Conservation (phyloP, 2,888 invertebrate genomes). For the Thereva nobilitata region DNA sequence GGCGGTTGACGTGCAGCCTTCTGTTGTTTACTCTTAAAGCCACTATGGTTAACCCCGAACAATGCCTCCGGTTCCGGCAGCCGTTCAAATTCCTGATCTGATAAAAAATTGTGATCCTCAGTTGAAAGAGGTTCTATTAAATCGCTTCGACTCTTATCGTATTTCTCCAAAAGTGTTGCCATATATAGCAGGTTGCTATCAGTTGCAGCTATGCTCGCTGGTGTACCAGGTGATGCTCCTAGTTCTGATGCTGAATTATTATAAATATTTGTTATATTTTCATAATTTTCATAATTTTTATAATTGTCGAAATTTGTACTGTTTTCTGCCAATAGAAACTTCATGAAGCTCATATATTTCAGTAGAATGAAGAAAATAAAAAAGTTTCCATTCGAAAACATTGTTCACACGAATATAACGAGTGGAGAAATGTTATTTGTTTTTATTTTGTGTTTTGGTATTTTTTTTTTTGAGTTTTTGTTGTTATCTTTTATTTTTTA, state of each 20-base stretch:
- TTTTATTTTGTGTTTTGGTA: no score
- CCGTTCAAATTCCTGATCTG: neutral
- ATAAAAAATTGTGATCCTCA: no score
- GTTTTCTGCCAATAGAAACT: constrained; percentile 45
- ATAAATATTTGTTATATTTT: constrained; percentile 15
- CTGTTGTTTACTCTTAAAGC: constrained; percentile 10
- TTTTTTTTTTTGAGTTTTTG: no score
- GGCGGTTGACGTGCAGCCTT: constrained; percentile 15
- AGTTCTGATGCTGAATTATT: constrained; percentile 8
- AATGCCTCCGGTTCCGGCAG: constrained; percentile 22
- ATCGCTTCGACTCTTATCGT: neutral
- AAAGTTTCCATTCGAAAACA: constrained; percentile 48
- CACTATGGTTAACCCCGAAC: neutral
- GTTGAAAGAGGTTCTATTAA: no score
- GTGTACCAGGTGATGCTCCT: constrained; percentile 1
- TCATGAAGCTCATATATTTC: constrained; percentile 44
- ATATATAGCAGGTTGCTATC: constrained; percentile 22
- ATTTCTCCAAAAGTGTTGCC: constrained; percentile 6
- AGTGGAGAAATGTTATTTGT: constrained; percentile 1
- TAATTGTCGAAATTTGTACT: constrained; percentile 42
- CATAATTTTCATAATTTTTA: constrained; percentile 33
- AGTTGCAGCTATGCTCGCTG: neutral
- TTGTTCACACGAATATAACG: constrained; percentile 40
- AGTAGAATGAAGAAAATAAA: constrained; percentile 46
- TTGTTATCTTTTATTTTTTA: no score